Evolutionary conservation across 2,888 invertebrate genomes (phyloP), one percentile per base, ranked within the genome.

Genomic region (Chalcis sispes): DNA sequence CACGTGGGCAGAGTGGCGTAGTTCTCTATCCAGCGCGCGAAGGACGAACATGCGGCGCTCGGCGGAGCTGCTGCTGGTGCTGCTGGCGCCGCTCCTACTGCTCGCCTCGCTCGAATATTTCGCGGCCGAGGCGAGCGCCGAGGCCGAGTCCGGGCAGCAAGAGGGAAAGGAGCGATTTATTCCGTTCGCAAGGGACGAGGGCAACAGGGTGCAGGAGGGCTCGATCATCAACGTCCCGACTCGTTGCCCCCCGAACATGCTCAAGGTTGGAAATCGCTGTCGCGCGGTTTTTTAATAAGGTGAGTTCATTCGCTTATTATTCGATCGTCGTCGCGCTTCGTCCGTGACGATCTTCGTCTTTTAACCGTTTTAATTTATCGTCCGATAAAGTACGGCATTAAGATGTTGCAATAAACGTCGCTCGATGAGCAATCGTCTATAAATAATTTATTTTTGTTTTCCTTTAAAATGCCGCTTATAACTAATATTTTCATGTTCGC

Each of bases 221-320:
- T 81, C 85, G 15, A 82, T 87, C 58, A 86, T 87, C 78, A 83
- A 84, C 48, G 80, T 86, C 0, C 87, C 86, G 3, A 23, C 82
- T 5, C 78, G 83, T 23, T 87, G 87, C 77, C 85, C 84, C 2
- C 80, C 83, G n/a, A 80, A 82, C 13, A 83, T 72, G 20, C 72
- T 81, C 13, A 84, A 79, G 78, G 78, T 87, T 46, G 85, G 84
- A 13, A 85, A 80, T 62, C 84, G 84, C 2, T 87, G 87, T 76
- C 83, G 87, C 18, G 80, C 77, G 3, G 71, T 86, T 46, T 86
- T 83, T 72, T 86, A 83, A 71, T 20, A 1, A 8, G 20, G 50
- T 50, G 18, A 20, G 50, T n/a, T n/a, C n/a, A n/a, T n/a, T n/a
- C n/a, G n/a, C n/a, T n/a, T n/a, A n/a, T n/a, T n/a, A n/a, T n/a